A percentile compares a stretch with the other conserved stretches of the same genome.
These are phyloP conservation scores for Euschistus heros DNA, from an alignment of 1,140 invertebrate species.

Conservation along the genomic window DNA sequence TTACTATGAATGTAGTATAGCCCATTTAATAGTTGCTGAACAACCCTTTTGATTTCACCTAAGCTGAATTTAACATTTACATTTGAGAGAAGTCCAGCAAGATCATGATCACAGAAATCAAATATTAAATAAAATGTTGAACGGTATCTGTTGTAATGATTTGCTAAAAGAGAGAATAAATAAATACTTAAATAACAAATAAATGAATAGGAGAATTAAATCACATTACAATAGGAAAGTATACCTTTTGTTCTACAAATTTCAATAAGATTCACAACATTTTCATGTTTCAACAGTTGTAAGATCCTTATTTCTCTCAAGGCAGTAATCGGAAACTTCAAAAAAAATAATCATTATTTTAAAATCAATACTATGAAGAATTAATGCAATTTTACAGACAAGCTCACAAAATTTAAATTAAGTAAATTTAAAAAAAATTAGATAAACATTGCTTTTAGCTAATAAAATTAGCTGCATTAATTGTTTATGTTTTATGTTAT, in stretches of 20 bases:
- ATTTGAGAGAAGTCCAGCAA: conserved; percentile 93
- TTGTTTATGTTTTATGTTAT: too few species aligned
- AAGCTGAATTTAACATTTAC: conserved; percentile 92
- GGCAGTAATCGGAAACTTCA: conserved; percentile 95
- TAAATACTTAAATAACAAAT: not conserved
- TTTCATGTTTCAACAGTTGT: conserved; percentile 92
- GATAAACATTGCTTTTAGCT: too few species aligned
- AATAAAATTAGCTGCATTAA: too few species aligned
- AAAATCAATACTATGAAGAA: too few species aligned
- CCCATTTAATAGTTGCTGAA: conserved; percentile 94
- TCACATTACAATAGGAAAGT: not conserved
- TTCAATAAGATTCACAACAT: conserved; percentile 95
- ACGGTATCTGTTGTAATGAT: conserved; percentile 70
- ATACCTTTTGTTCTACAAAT: conserved; percentile 83
- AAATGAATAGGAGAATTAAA: conserved; percentile 1
- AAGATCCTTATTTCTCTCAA: conserved; percentile 93
- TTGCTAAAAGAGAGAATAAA: conserved; percentile 45
- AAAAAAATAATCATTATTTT: conserved; percentile 31
- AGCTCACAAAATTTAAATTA: too few species aligned
- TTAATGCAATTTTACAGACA: too few species aligned
- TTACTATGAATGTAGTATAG: conserved; percentile 95
- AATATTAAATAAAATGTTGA: conserved; percentile 97
- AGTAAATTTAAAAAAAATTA: too few species aligned
- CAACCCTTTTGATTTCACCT: conserved; percentile 96
- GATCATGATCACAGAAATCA: conserved; percentile 98